Percentiles rank a stretch among this genome's conserved stretches.
phyloP scores from a whole-genome alignment of 2,113 vertebrate species.

The Sylvia atricapilla region DNA sequence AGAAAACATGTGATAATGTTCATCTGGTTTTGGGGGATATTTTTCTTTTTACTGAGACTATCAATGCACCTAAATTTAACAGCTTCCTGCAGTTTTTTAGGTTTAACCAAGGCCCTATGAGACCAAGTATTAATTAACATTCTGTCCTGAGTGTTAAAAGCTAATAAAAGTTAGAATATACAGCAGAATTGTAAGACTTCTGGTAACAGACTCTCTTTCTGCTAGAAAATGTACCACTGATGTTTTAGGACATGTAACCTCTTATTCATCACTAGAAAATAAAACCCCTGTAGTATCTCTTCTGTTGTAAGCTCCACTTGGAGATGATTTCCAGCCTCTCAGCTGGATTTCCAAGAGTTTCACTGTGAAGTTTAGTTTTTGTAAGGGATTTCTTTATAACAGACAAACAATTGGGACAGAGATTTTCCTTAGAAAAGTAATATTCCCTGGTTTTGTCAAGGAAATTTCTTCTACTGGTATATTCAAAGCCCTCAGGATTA shows the following conservation, averaged over 20 bases:
- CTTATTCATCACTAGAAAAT: not conserved
- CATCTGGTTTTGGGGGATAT: not conserved
- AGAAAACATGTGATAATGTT: constrained; percentile 57
- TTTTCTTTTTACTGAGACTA: constrained; percentile 26
- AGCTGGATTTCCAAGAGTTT: constrained; percentile 14
- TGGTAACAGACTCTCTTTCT: constrained; percentile 8
- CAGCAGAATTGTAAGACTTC: not conserved
- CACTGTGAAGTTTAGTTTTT: constrained; percentile 19
- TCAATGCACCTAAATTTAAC: constrained; percentile 33
- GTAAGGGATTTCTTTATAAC: constrained; percentile 7
- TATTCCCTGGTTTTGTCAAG: not conserved
- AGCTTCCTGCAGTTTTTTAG: constrained; percentile 9
- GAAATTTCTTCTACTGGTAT: not conserved
- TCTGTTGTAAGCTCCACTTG: constrained; percentile 7
- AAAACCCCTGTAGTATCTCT: not conserved
- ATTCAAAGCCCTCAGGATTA: not conserved
- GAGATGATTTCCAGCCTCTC: constrained; percentile 43
- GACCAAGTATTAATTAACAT: constrained; percentile 51
- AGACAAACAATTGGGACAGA: not conserved
- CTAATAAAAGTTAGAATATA: constrained; percentile 33
- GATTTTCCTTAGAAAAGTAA: not conserved
- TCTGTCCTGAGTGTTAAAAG: constrained; percentile 22
- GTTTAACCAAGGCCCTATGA: constrained; percentile 7
- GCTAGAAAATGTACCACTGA: not conserved
- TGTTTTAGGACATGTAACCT: constrained; percentile 25